phyloP scores from a whole-genome alignment of 2,797 vertebrate genomes.

The Ctenopoma kingsleyae region DNA sequence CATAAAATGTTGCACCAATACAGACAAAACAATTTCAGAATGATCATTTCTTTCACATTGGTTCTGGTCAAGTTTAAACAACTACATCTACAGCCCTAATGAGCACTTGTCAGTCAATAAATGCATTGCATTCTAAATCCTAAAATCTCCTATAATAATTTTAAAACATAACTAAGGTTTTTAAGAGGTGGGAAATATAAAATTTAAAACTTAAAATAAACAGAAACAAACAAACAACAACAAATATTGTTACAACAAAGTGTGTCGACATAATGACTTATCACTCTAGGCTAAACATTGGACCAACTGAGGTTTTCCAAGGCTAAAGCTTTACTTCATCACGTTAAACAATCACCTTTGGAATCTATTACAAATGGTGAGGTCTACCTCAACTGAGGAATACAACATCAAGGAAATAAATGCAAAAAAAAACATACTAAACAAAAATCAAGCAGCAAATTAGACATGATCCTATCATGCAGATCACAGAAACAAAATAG shows the following conservation, averaged over 20 bases:
- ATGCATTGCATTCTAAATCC: constrained; percentile 43
- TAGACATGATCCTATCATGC: constrained; percentile 86
- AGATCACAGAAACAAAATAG: constrained; percentile 73
- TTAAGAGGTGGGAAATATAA: constrained; percentile 39
- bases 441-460: constrained; percentile 86
- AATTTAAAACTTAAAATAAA: constrained; percentile 46
- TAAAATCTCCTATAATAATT: constrained; percentile 44
- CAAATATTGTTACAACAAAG: constrained; percentile 49
- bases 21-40: constrained; percentile 41
- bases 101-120: constrained; percentile 50
- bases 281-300: constrained; percentile 54
- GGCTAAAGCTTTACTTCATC: constrained; percentile 58
- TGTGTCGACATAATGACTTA: constrained; percentile 43
- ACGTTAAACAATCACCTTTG: constrained; percentile 64
- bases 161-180: constrained; percentile 42
- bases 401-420: constrained; percentile 53
- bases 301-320: constrained; percentile 64
- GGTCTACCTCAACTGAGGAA: constrained; percentile 58
- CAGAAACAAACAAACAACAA: too few species aligned
- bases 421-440: constrained; percentile 36
- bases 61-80: constrained; percentile 55
- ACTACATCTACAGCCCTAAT: constrained; percentile 36
- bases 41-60: constrained; percentile 54
- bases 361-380: constrained; percentile 66
- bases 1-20: constrained; percentile 32